Base-by-base conservation (phyloP, 2,888 invertebrate species). In the Tetramorium bicarinatum region DNA sequence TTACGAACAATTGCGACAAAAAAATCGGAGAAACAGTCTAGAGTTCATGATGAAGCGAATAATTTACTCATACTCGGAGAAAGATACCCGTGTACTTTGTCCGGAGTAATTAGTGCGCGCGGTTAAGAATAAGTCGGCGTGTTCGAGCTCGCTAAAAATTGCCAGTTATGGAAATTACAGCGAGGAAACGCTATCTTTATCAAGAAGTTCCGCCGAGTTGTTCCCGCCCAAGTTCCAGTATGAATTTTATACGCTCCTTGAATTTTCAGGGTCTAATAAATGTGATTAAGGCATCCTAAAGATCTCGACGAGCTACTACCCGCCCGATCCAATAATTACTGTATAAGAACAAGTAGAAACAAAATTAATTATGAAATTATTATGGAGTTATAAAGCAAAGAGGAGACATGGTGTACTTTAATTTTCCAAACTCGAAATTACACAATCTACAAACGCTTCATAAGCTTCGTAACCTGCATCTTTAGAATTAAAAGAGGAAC, bases 311-410 rank as follows among this genome's bases (percentile, higher is more conserved):
- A 72, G 47, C 67, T 67, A 54, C 77, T 66, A 66, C 62, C 21
- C 21, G 34, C 59, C n/a, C 79, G 72, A 79, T 79, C 72, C 72
- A 59, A 80, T 80, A 80, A 80, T 80, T 80, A 72, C 72, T 59
- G 59, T 54, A 56, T 71, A 76, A 59, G 71, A 79, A 79, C 71
- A 79, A 79, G 71, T 38, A 47, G 59, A 59, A 80, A 80, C 72
- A 80, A 80, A 80, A 80, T 80, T 80, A 80, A 80, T 80, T 80
- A 71, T 47, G 25, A 80, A 71, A 80, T 80, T 80, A 80, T 80
- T 80, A 80, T 44, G 38, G 38, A 80, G 79, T 80, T 72, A 59
- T 59, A 77, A 54, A 69, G 77, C 54, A 56, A 56, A 69, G 54
- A 69, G 56, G 69, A 77, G 77, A 77, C 77, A 77, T 69, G 54